Percentiles rank a stretch among this genome's conserved stretches.
These are phyloP conservation scores for Oceanodroma tethys DNA, from an alignment of 2,113 vertebrate species.

Conservation along the genomic window DNA sequence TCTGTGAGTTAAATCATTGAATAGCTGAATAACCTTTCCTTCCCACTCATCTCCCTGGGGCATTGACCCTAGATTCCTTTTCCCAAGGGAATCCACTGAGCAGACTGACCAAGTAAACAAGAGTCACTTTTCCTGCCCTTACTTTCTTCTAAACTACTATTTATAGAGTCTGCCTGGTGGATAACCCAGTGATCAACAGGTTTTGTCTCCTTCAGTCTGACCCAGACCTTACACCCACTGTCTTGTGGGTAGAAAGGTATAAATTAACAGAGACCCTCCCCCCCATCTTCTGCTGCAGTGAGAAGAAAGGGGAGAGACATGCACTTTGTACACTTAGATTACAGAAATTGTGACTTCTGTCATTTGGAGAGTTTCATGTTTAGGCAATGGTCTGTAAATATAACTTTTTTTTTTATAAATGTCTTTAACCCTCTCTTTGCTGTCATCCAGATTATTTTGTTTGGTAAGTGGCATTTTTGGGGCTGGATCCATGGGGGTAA, in stretches of 20 bases:
- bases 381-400: slow-evolving; percentile 64
- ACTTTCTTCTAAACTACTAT: not conserved
- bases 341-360: slow-evolving; percentile 31
- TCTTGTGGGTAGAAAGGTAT: not conserved
- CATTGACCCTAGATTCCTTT: not conserved
- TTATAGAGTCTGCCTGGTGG: not conserved
- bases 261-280: not conserved
- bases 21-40: not conserved
- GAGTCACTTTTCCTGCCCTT: not conserved
- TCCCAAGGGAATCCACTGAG: not conserved
- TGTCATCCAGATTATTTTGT: slow-evolving; percentile 12
- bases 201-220: not conserved
- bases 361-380: slow-evolving; percentile 35
- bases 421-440: slow-evolving; percentile 44
- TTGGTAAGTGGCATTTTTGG: not conserved
- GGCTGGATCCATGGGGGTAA: not conserved
- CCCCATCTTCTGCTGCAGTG: slow-evolving; percentile 5
- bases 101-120: not conserved
- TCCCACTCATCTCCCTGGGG: not conserved
- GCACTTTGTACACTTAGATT: slow-evolving; percentile 62
- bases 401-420: slow-evolving; percentile 61
- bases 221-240: not conserved
- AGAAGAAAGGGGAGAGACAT: slow-evolving; percentile 39
- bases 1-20: not conserved
- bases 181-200: not conserved